Evolutionary conservation across 1,140 invertebrate species (phyloP), one percentile per base, ranked within the genome.

Genomic region (Rhagoletis zephyria): DNA sequence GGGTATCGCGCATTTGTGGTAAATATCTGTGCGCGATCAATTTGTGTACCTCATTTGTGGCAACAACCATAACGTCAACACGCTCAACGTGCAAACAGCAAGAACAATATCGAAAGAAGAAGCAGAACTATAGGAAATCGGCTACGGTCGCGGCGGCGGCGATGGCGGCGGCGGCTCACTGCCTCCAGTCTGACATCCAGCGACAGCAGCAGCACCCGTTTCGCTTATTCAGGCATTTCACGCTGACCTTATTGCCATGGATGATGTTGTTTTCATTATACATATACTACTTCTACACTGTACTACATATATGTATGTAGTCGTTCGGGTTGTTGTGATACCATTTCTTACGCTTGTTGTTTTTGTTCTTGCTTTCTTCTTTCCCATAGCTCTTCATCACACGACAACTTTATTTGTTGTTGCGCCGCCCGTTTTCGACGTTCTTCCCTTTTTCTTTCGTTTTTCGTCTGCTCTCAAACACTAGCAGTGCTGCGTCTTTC

Each of bases 11-110:
- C 51, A 81, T 81, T 63, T 85, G 85, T 85, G 56, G 74, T 85
- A 56, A 60, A 60, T 85, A 63, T 63, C 85, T 85, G 85, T 85
- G 85, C 85, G 85, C 60, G 85, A 85, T 85, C 85, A 85, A 85
- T 85, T 85, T 85, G 85, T 85, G 85, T 85, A 85, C 30, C 60
- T 85, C 60, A 85, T 85, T 85, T 85, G 85, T 85, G 85, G 85
- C 85, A 85, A 81, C 74, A 59, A 56, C 48, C 74, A 81, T 81
- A 81, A 81, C 74, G 74, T 81, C 74, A 81, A 81, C 30, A 74
- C 3, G 9, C 12, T 5, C 19, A 2, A 19, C 19, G 16, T 30
- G 2, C 64, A 65, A 64, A 65, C 16, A 65, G 30, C 64, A 40
- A 40, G 10, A 40, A 40, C 64, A 42, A 65, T 10, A 67, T 40